These are phyloP conservation scores for Acrobasis suavella DNA, from an alignment of 2,888 invertebrate species.

Conservation along the genomic window DNA sequence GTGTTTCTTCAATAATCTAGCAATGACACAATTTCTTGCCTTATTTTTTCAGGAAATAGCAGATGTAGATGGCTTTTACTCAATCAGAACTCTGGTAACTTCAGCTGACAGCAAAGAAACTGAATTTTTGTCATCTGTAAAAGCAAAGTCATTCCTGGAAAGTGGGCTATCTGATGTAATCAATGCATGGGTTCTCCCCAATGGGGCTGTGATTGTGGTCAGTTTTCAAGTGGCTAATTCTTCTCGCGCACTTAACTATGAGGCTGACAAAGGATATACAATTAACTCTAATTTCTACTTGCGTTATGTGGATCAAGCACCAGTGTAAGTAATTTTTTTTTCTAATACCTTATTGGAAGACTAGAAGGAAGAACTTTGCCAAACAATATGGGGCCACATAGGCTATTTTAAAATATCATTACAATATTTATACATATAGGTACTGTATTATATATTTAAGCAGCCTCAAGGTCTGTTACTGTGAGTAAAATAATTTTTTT, in stretches of 20 bases:
- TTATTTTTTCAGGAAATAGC: slow-evolving; percentile 82
- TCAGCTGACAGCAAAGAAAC: slow-evolving; percentile 85
- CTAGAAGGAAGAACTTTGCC: no score
- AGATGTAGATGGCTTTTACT: slow-evolving; percentile 87
- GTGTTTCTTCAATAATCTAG: not conserved
- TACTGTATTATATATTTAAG: no score
- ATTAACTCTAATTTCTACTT: slow-evolving; percentile 91
- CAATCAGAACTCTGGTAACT: slow-evolving; percentile 86
- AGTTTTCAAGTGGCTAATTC: slow-evolving; percentile 76
- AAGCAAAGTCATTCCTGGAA: slow-evolving; percentile 89
- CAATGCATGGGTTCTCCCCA: slow-evolving; percentile 90
- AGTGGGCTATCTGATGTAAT: slow-evolving; percentile 90
- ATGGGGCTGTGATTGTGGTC: slow-evolving; percentile 89
- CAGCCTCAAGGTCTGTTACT: no score
- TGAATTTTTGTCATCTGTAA: slow-evolving; percentile 89
- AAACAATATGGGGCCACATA: no score
- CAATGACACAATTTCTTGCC: not conserved
- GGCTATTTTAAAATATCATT: no score
- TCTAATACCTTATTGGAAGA: not conserved
- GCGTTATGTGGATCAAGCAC: slow-evolving; percentile 91
- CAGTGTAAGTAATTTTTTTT: slow-evolving; percentile 75
- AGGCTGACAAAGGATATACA: slow-evolving; percentile 42
- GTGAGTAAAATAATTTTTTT: not conserved
- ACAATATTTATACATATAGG: no score
- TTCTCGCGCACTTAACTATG: slow-evolving; percentile 40